Evolutionary conservation across 2,888 invertebrate species (phyloP).

Genomic region (Stenotaenia linearis): DNA sequence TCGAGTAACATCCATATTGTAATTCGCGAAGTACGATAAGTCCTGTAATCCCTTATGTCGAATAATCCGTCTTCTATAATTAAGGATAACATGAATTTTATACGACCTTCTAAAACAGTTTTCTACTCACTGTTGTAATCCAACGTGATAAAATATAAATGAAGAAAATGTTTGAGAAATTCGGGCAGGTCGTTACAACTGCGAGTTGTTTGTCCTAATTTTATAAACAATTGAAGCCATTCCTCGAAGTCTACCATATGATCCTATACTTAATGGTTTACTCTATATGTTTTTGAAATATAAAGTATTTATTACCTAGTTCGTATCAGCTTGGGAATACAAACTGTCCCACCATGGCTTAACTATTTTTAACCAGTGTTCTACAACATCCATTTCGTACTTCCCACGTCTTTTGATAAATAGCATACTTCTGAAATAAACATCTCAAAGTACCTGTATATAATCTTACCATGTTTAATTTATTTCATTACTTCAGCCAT

Average conservation of each 20-base stretch:
- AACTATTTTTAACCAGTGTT: conserved; percentile 41
- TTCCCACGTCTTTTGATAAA: conserved; percentile 42
- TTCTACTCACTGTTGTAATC: conserved; percentile 41
- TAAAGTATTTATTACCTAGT: conserved; percentile 39
- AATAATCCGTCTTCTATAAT: conserved; percentile 42
- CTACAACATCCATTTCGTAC: conserved; percentile 41
- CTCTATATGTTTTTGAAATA: not conserved
- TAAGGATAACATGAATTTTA: not conserved
- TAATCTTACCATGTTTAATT: not conserved
- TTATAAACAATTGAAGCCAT: conserved; percentile 42
- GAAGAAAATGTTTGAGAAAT: conserved; percentile 41
- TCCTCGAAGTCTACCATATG: conserved; percentile 41
- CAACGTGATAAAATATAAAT: conserved; percentile 41
- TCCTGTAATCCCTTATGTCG: conserved; percentile 42
- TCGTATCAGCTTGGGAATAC: conserved; percentile 40
- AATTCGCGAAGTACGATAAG: conserved; percentile 40
- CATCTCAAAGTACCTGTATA: not conserved
- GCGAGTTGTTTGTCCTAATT: conserved; percentile 40
- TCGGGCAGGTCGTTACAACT: conserved; percentile 41
- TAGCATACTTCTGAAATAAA: conserved; percentile 40
- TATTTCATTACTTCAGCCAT: conserved; percentile 44
- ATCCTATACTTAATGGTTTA: conserved; percentile 38
- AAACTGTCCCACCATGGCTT: conserved; percentile 42
- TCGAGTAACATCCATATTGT: conserved; percentile 40
- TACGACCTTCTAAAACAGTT: not conserved